Evolutionary conservation across 2,797 vertebrate species (phyloP), one percentile per base, ranked within the genome.

Genomic region (Periparus ater): DNA sequence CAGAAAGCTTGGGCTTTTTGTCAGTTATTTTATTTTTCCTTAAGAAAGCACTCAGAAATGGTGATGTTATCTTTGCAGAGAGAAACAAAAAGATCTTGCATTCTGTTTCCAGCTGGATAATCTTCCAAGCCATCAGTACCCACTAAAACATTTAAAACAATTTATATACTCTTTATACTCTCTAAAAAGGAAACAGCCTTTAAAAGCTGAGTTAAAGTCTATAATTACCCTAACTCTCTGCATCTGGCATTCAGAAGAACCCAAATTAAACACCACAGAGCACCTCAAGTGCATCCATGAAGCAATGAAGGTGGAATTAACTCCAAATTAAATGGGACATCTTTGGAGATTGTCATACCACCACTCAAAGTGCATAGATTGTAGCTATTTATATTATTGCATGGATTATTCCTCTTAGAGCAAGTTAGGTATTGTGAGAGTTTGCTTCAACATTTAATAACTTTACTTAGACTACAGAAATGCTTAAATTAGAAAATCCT

Each of bases 241-340:
- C 94, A 96, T 95, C 96, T 96, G 92, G 94, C 71, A 79, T 91
- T 96, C 85, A 90, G 76, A 96, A 94, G 70, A 94, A 93, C 47
- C 83, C 85, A 93, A 93, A 97, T 96, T 96, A 96, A 96, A 89
- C 85, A 95, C 63, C 89, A 96, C 85, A 76, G 74, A 96, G 92
- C 68, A 93, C 91, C 95, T 97, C 93, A 96, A 97, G 93, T 94
- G 74, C 89, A 96, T 94, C 91, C 83, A 76, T 23, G 7, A 86
- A 89, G 89, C 93, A 95, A 89, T 76, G 84, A 96, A 95, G 94
- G 94, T 96, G 70, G 94, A 96, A 97, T 97, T 96, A 97, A 89
- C 86, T 94, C 81, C 81, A 95, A 81, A 97, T 97, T 97, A 97
- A 96, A 95, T 85, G 67, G 84, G 71, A 92, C 3, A 1, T 88